Evolutionary conservation across 2,888 invertebrate genomes (phyloP).

Genomic region (Boloria selene): DNA sequence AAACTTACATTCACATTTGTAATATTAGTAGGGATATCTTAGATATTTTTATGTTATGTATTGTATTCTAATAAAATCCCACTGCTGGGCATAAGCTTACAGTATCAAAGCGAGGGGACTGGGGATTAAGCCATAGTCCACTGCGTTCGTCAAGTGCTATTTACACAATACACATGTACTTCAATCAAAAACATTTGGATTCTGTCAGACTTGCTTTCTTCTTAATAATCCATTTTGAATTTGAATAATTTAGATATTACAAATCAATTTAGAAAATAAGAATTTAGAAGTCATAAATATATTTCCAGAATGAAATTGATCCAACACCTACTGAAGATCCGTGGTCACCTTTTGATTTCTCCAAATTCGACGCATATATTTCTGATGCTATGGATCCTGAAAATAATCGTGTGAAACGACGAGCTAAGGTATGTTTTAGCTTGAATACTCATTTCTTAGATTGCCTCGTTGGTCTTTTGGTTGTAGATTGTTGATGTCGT

Average conservation of each 20-base stretch:
- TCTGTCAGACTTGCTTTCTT: neutral
- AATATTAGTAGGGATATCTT: too few relatives aligned
- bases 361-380: slow-evolving; percentile 58
- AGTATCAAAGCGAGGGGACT: neutral
- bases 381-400: slow-evolving; percentile 49
- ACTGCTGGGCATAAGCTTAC: neutral
- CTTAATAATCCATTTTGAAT: neutral
- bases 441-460: neutral
- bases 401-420: slow-evolving; percentile 64
- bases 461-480: neutral
- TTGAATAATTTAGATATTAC: too few relatives aligned
- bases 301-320: slow-evolving; percentile 39
- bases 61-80: neutral
- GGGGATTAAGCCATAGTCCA: neutral
- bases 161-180: too few relatives aligned
- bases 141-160: too few relatives aligned
- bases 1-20: too few relatives aligned
- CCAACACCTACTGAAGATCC: slow-evolving; percentile 45
- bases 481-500: too few relatives aligned
- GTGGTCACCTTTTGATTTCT: slow-evolving; percentile 65
- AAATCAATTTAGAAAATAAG: neutral
- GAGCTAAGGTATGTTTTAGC: slow-evolving; percentile 58
- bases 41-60: neutral
- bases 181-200: too few relatives aligned
- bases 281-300: neutral